Base-by-base conservation (phyloP, 2,113 vertebrate genomes). In the Ploceus nigricollis region DNA sequence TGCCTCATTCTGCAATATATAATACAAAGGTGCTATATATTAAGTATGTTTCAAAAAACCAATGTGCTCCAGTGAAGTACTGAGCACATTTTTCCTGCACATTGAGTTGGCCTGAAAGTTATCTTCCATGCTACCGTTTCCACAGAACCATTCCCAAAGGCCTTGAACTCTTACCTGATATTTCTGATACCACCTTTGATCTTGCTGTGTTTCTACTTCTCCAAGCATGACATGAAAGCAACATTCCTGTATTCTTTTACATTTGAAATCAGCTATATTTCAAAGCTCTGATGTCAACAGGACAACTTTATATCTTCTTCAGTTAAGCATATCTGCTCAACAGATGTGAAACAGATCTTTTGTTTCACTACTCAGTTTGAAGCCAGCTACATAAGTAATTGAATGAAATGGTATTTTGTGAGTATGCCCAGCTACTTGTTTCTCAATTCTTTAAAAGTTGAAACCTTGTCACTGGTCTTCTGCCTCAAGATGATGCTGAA, bases 301-400 rank as follows among this genome's bases (percentile, higher is more conserved):
- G 90, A 89, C 89, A 95, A 87, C 66, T 93, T 94, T 45, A 18
- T 86, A 78, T 81, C 60, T 86, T 82, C 60, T 91, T 75, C 63
- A 78, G 75, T 94, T 90, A 93, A 96, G 94, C 45, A 15, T 89
- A 91, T 83, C 92, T 94, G 89, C 85, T 68, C 75, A 93, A 80
- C 89, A 96, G 63, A 95, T 95, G 81, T 57, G 78, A 89, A 94
- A 85, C 48, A 80, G 56, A 91, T 68, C 81, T 92, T 83, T 40
- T 88, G 37, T 91, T 97, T 73, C 27, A 63, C 64, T 51, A 66
- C 40, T 73, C 58, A 58, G 39, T 85, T 93, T 70, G 88, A 88
- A 87, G 56, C 27, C 78, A 93, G 45, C 56, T 78, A 78, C n/a
- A 33, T 35, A 86, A 91, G 66, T 73, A 71, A 81, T 21, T 39